These are phyloP conservation scores for Antigone vipio DNA, from an alignment of 2,113 vertebrate species.

Conservation along the genomic window DNA sequence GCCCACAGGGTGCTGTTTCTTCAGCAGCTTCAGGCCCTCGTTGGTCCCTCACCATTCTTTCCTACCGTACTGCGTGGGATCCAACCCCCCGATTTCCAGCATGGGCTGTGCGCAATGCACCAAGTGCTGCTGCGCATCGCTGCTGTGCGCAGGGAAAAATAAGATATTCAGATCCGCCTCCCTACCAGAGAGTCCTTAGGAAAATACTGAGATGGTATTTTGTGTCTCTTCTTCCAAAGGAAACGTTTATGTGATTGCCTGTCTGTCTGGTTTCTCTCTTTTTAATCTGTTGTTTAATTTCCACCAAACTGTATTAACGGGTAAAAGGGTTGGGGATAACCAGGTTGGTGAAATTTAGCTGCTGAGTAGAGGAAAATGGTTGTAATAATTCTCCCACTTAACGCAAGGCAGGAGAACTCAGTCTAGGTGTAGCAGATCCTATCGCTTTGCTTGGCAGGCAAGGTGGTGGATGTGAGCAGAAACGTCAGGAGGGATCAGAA, in stretches of 20 bases:
- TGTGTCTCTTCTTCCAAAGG: background rate
- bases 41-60: background rate
- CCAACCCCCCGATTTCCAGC: background rate
- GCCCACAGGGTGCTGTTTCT: background rate
- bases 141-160: background rate
- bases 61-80: background rate
- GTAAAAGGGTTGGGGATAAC: background rate
- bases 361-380: background rate
- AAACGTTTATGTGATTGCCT: background rate
- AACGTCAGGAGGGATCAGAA: background rate
- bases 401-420: background rate
- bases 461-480: background rate
- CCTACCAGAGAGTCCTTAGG: background rate
- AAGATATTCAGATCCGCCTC: background rate
- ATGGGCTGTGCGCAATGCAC: accelerated
- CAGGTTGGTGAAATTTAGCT: background rate
- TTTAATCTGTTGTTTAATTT: background rate
- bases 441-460: background rate
- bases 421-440: background rate
- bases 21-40: background rate
- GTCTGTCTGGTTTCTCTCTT: background rate
- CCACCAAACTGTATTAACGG: background rate
- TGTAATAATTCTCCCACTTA: background rate
- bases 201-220: background rate
- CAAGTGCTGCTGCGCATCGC: background rate